phyloP scores from a whole-genome alignment of 2,888 invertebrate genomes.

The Beris morrisii region DNA sequence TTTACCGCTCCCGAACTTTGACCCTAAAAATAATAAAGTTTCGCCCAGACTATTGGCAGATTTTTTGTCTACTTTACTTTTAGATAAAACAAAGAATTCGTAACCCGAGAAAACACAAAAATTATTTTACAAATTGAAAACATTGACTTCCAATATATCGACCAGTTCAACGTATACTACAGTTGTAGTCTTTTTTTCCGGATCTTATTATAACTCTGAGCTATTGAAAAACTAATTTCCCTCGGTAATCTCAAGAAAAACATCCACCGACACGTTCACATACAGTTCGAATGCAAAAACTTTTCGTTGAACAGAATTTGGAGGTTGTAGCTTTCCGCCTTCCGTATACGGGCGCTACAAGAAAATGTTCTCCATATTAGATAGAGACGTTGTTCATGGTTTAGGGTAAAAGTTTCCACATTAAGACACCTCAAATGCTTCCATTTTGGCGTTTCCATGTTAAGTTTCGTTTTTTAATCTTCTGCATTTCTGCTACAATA shows the following conservation, averaged over 20 bases:
- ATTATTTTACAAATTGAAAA: too few species aligned
- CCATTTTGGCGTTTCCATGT: constrained; percentile 21
- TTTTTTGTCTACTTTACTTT: too few species aligned
- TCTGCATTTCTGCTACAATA: constrained; percentile 20
- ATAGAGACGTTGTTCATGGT: neutral
- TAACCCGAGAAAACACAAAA: too few species aligned
- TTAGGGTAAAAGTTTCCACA: constrained; percentile 9
- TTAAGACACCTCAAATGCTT: constrained; percentile 30
- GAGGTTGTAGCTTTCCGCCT: neutral
- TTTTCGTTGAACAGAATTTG: constrained; percentile 20
- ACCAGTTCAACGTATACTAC: too few species aligned
- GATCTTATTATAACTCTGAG: constrained; percentile 24
- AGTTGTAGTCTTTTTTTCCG: neutral
- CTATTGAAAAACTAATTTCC: constrained; percentile 30
- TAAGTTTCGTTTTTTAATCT: constrained; percentile 28
- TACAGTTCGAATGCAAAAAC: constrained; percentile 7
- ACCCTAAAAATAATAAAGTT: too few species aligned
- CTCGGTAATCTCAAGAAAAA: constrained; percentile 14
- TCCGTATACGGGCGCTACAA: neutral
- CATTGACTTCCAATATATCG: too few species aligned
- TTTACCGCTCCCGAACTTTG: too few species aligned
- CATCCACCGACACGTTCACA: constrained; percentile 1
- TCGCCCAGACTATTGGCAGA: too few species aligned
- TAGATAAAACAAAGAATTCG: too few species aligned
- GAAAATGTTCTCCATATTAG: neutral